These are phyloP conservation scores for Drosophila acutilabella DNA, from an alignment of 2,888 invertebrate genomes.

Conservation along the genomic window DNA sequence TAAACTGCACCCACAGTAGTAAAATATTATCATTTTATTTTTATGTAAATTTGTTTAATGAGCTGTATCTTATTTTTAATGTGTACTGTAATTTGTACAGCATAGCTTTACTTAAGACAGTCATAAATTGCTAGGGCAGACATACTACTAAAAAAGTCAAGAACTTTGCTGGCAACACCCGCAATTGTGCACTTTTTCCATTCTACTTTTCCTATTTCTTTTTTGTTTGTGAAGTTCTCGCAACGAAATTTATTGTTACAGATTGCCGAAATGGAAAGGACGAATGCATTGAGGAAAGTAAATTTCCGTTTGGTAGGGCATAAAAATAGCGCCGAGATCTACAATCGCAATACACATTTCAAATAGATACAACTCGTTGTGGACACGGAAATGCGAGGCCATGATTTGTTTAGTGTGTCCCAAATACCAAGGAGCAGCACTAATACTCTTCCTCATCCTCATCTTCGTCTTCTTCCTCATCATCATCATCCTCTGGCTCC, in stretches of 20 bases:
- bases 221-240: constrained; percentile 15
- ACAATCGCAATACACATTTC: constrained; percentile 48
- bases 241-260: constrained; percentile 58
- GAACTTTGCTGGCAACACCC: constrained; percentile 23
- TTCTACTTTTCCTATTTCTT: neutral
- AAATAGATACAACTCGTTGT: constrained; percentile 13
- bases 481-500: neutral
- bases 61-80: constrained; percentile 3
- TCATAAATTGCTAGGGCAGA: neutral
- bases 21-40: neutral
- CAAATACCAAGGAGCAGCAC: constrained; percentile 3
- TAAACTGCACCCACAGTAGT: neutral
- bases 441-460: neutral
- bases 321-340: constrained; percentile 41
- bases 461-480: neutral
- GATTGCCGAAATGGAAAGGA: constrained; percentile 38
- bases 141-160: constrained; percentile 1
- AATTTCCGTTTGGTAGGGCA: constrained; percentile 49
- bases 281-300: constrained; percentile 31
- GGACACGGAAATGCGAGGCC: constrained; percentile 18
- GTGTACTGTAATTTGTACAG: neutral
- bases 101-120: neutral
- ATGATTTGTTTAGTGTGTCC: constrained; percentile 37
- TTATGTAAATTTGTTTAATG: constrained; percentile 3
- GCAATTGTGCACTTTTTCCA: constrained; percentile 2